A percentile compares a stretch with the other conserved stretches of the same genome.
Conservation (phyloP, 2,113 vertebrate genomes). For the Suncus etruscus region DNA sequence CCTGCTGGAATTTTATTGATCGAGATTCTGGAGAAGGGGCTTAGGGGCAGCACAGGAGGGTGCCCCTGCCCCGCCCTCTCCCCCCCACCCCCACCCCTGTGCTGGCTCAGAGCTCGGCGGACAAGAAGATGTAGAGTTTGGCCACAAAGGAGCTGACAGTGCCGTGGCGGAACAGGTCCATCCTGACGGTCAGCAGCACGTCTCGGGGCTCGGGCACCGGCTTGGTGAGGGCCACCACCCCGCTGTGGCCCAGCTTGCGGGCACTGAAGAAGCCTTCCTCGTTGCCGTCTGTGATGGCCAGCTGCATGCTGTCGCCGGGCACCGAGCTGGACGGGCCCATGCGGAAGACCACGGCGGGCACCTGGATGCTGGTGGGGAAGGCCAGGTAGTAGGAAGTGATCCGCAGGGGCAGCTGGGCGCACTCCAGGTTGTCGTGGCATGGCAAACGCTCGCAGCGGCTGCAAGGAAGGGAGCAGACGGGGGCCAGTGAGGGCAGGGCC, state of each 20-base stretch:
- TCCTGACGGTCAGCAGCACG: constrained; percentile 94
- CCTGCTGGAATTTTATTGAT: constrained; percentile 85
- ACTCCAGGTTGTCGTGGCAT: constrained; percentile 97
- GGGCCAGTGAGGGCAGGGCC: constrained; percentile 85
- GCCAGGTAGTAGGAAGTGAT: constrained; percentile 99
- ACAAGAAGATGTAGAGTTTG: constrained; percentile 95
- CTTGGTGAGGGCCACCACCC: constrained; percentile 92
- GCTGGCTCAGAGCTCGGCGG: constrained; percentile 90
- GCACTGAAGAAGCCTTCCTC: constrained; percentile 94
- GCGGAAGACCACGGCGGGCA: constrained; percentile 96
- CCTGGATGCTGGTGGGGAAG: constrained; percentile 97
- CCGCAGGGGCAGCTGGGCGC: constrained; percentile 96
- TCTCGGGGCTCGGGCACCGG: constrained; percentile 92
- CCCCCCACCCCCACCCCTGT: constrained; percentile 27
- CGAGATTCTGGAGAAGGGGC: constrained; percentile 13
- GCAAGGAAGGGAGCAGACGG: constrained; percentile 91
- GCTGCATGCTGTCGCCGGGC: constrained; percentile 93
- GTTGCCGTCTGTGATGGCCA: constrained; percentile 94
- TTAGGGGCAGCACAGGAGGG: constrained; percentile 47
- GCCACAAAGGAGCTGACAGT: constrained; percentile 92
- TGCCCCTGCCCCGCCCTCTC: not conserved
- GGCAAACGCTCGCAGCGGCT: constrained; percentile 99
- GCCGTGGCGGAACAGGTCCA: constrained; percentile 92
- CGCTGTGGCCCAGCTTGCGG: constrained; percentile 90
- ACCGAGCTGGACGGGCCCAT: constrained; percentile 95